A percentile compares a stretch with the other conserved stretches of the same genome.
These are phyloP conservation scores for Dasysyrphus tricinctus DNA, from an alignment of 2,888 invertebrate species.

Conservation along the genomic window DNA sequence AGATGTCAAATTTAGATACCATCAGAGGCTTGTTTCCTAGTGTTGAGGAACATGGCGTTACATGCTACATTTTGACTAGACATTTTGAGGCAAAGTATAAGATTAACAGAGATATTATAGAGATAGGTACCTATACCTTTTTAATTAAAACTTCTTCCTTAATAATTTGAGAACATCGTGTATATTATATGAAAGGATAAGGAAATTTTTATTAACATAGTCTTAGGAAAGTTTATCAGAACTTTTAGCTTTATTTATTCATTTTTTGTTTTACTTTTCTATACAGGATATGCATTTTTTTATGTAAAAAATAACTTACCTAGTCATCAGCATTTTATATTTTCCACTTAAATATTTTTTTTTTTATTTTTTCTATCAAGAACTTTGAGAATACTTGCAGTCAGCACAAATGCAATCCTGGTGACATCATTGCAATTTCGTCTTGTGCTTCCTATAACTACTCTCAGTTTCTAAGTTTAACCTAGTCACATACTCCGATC, in stretches of 20 bases:
- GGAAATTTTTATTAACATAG: too few relatives aligned
- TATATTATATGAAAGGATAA: not conserved
- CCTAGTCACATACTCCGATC: constrained; percentile 12
- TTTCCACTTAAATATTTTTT: not conserved
- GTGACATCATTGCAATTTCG: constrained; percentile 49
- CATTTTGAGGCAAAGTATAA: not conserved
- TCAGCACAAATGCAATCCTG: constrained; percentile 40
- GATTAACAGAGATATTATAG: not conserved
- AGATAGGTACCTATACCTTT: not conserved
- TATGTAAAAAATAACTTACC: not conserved
- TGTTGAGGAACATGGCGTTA: not conserved
- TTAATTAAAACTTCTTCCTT: constrained; percentile 2
- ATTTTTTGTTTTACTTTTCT: not conserved
- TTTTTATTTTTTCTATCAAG: constrained; percentile 13
- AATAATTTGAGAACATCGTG: not conserved
- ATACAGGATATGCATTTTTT: not conserved
- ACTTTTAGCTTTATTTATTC: not conserved
- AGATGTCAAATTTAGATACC: not conserved
- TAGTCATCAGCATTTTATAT: constrained; percentile 7
- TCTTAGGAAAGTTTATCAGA: not conserved
- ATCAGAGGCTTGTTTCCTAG: not conserved
- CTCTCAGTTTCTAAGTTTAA: constrained; percentile 16
- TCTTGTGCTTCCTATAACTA: constrained; percentile 14
- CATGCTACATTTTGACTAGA: not conserved
- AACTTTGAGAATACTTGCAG: constrained; percentile 37